Evolutionary conservation across 2,797 vertebrate genomes (phyloP).

Genomic region (Amblyraja radiata): DNA sequence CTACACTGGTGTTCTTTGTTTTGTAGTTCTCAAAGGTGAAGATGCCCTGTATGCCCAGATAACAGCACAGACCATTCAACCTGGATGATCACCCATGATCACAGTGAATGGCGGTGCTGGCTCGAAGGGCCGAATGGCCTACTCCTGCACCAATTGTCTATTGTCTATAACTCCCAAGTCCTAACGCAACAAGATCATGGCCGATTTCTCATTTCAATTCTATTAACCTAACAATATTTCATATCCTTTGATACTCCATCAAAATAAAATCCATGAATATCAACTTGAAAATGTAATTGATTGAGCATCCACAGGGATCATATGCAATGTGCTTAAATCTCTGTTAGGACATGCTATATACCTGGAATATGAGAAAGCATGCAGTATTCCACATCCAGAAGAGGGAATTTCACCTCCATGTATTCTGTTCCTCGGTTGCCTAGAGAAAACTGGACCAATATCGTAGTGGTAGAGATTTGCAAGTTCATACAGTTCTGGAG

Average conservation of each 20-base stretch:
- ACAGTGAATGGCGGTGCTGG: too few species aligned
- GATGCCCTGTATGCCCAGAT: too few species aligned
- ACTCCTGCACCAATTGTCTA: too few species aligned
- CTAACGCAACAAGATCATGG: neutral
- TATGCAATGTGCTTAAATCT: neutral
- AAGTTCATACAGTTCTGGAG: conserved; percentile 91
- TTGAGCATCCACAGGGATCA: neutral
- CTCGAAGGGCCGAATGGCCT: too few species aligned
- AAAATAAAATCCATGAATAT: neutral
- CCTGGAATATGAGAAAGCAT: conserved; percentile 84
- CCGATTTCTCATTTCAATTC: neutral
- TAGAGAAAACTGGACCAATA: conserved; percentile 82
- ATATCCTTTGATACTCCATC: neutral
- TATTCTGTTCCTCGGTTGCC: conserved; percentile 77
- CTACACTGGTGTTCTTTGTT: neutral
- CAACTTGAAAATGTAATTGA: conserved; percentile 1
- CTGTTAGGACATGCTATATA: conserved; percentile 46
- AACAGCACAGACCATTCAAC: neutral
- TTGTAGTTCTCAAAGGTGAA: neutral
- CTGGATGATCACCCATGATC: too few species aligned
- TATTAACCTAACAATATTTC: neutral
- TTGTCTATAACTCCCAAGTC: neutral
- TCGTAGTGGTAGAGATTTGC: conserved; percentile 82
- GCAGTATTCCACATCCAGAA: conserved; percentile 66
- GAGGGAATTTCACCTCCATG: conserved; percentile 72